These are phyloP conservation scores for Ditula angustiorana DNA, from an alignment of 2,888 invertebrate genomes.

Conservation along the genomic window DNA sequence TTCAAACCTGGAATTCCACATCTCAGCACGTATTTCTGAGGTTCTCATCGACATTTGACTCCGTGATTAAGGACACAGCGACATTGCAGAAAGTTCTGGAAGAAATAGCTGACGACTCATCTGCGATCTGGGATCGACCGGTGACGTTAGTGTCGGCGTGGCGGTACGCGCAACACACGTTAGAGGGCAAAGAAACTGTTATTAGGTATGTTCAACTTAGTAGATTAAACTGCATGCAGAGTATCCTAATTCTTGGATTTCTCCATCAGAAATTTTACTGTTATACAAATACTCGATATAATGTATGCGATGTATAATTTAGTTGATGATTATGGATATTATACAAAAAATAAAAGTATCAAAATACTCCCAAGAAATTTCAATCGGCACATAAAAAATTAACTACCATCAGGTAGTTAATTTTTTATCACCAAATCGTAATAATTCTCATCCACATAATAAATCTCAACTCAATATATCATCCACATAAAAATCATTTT, in stretches of 20 bases:
- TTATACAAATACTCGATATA: too few relatives aligned
- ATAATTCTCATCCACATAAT: too few relatives aligned
- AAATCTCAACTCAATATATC: not conserved
- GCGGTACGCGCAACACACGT: constrained; percentile 55
- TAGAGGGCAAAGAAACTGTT: constrained; percentile 56
- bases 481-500: not conserved
- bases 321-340: too few relatives aligned
- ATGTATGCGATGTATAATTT: too few relatives aligned
- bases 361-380: too few relatives aligned
- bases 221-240: too few relatives aligned
- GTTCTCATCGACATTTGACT: constrained; percentile 66
- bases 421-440: too few relatives aligned
- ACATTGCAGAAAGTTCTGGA: constrained; percentile 54
- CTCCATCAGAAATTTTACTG: too few relatives aligned
- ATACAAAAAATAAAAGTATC: too few relatives aligned
- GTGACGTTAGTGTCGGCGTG: constrained; percentile 57
- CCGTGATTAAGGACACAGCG: constrained; percentile 60
- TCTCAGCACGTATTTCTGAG: constrained; percentile 68
- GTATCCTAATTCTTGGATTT: too few relatives aligned
- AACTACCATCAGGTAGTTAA: too few relatives aligned
- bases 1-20: constrained; percentile 60
- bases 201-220: constrained; percentile 55
- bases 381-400: too few relatives aligned
- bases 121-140: constrained; percentile 19
- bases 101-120: constrained; percentile 51